Evolutionary conservation across 2,888 invertebrate genomes (phyloP).

Genomic region (Phania funesta): DNA sequence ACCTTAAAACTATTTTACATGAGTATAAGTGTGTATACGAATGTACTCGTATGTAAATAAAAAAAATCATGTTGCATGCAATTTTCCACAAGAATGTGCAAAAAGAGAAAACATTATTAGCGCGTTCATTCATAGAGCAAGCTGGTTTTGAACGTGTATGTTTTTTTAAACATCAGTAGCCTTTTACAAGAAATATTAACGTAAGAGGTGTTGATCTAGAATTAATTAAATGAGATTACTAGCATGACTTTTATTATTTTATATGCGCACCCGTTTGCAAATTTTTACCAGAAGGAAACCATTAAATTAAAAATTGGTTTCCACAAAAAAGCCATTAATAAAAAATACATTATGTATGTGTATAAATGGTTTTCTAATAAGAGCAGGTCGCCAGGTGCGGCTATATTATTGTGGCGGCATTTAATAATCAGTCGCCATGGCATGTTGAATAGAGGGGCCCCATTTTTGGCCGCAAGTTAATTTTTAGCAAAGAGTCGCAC

Average conservation of each 20-base stretch:
- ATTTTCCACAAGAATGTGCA: slow-evolving; percentile 36
- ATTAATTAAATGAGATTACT: slow-evolving; percentile 67
- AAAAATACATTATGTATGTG: no score
- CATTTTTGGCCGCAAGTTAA: no score
- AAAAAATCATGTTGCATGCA: slow-evolving; percentile 42
- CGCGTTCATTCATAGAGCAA: background rate
- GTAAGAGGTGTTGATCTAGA: slow-evolving; percentile 67
- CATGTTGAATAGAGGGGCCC: no score
- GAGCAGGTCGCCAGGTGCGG: no score
- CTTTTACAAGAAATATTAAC: slow-evolving; percentile 18
- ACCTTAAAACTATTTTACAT: no score
- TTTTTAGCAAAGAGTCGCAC: no score
- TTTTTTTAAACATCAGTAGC: slow-evolving; percentile 31
- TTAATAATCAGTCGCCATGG: no score
- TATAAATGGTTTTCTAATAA: no score
- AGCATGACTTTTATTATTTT: slow-evolving; percentile 46
- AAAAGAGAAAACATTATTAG: background rate
- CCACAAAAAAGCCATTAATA: no score
- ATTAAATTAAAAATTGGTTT: no score
- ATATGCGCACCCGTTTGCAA: background rate
- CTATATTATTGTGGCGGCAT: no score
- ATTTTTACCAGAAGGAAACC: slow-evolving; percentile 1
- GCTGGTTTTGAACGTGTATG: background rate
- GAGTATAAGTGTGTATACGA: no score
- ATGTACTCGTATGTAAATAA: background rate